Conservation (phyloP, 2,888 invertebrate species). For the Cryptocephalus moraei region DNA sequence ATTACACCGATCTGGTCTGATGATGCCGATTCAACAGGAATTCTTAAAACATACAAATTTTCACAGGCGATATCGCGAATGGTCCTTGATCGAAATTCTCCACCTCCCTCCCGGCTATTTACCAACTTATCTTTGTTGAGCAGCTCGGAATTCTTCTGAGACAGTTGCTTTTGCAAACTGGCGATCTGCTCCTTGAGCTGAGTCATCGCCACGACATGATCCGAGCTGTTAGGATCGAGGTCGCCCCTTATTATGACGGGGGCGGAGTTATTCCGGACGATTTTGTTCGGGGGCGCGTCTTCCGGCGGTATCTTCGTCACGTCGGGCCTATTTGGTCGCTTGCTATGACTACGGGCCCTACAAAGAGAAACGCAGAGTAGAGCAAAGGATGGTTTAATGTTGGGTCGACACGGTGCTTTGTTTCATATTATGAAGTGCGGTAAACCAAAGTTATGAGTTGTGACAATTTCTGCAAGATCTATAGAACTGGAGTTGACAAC, state of each 20-base stretch:
- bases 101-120: no score
- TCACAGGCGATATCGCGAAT: no score
- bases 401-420: no score
- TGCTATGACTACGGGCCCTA: conserved; percentile 59
- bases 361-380: neutral
- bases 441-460: no score
- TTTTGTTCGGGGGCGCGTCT: conserved; percentile 40
- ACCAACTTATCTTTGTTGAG: conserved; percentile 87
- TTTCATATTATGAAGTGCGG: no score
- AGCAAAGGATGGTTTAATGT: neutral
- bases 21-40: no score
- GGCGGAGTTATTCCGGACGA: conserved; percentile 37
- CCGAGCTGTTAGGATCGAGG: conserved; percentile 76
- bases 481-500: no score
- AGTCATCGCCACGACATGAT: conserved; percentile 90
- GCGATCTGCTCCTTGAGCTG: conserved; percentile 91
- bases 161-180: conserved; percentile 77
- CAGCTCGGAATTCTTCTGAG: conserved; percentile 74
- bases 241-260: conserved; percentile 38
- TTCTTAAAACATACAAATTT: no score
- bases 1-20: no score
- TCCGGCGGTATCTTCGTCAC: conserved; percentile 48
- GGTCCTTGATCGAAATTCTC: no score
- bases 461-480: no score
- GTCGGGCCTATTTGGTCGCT: conserved; percentile 58